Evolutionary conservation across 2,797 vertebrate species (phyloP), one percentile per base, ranked within the genome.

Genomic region (Staurois parvus): DNA sequence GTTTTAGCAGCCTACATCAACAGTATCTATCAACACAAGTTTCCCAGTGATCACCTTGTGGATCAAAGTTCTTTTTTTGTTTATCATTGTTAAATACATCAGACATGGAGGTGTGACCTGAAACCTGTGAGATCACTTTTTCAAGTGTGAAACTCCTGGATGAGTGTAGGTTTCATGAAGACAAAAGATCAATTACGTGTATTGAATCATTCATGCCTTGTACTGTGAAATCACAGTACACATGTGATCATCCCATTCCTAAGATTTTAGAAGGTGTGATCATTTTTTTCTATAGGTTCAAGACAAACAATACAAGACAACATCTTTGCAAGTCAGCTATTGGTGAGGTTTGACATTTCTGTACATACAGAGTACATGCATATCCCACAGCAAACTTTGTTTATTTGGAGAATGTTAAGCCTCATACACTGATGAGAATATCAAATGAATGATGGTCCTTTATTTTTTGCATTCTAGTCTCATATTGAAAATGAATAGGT

Each of bases 81-180:
- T 5, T 45, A 40, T 64, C 59, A 84, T 9, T 29, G 66, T 48
- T 80, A n/a, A 80, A 72, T 52, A 26, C 28, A 37, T 29, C 40
- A 45, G 24, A 66, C 68, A 62, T 11, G 24, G 42, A 32, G 74
- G 80, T 83, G 85, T 87, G 85, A 77, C 69, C 56, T 87, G 59
- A 83, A 79, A 87, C 80, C 48, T 26, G 75, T 59, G 66, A 76
- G 56, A 76, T 83, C 76, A 79, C 75, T 48, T 28, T 32, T 40
- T 69, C 66, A 48, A 32, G 66, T 59, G 12, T 72, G 42, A 80
- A 80, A 81, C 59, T 37, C 19, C 24, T 42, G 67, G 26, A n/a
- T 81, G 76, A 73, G 28, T 76, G 72, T 70, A 45, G 40, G 79
- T 72, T 64, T 81, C 42, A 42, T n/a, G 59, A 34, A 72, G 34